Base-by-base conservation (phyloP, 2,113 vertebrate genomes). In the Trogon melanurus region DNA sequence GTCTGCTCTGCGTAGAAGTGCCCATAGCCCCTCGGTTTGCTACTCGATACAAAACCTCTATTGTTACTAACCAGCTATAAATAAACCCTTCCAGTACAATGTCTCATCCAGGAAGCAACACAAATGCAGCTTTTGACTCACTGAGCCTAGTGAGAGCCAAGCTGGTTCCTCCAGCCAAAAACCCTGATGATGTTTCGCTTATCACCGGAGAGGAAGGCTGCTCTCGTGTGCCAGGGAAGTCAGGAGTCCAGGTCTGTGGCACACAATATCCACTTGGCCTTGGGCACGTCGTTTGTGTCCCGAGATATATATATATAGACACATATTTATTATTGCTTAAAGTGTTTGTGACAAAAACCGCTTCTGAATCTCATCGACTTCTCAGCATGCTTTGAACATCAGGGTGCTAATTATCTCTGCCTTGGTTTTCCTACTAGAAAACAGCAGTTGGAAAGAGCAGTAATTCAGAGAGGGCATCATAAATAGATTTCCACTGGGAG, bases 101-200 rank as follows among this genome's bases (percentile, higher is more conserved):
- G 85, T 88, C 85, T 96, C 95, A 94, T 96, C 92, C 95, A 96
- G 95, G 96, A 96, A 96, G 88, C 92, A 64, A 94, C 90, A 93
- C 65, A 88, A 94, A 84, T 93, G 76, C 88, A 93, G 80, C 83
- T 89, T 95, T 96, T 97, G 95, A 95, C 88, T 94, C 88, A 93
- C 72, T 84, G 90, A 71, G 79, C 88, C 88, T 80, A 66, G 60
- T 5, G 72, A 92, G 90, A 96, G 91, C 95, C 90, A 96, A 97
- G 83, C 30, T 4, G 0, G 83, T 67, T 88, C 44, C 87, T 92
- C 75, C 79, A 83, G 88, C 94, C 92, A 96, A 81, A 82, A 94
- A 1, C 71, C 56, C 67, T 82, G 82, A 34, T 60, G 95, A 74
- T 91, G 85, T 91, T 67, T 87, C 0, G 1, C 83, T 90, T 95